A percentile compares a stretch with the other conserved stretches of the same genome.
phyloP scores from a whole-genome alignment of 1,140 invertebrate genomes.

The Caenorhabditis brenneri region DNA sequence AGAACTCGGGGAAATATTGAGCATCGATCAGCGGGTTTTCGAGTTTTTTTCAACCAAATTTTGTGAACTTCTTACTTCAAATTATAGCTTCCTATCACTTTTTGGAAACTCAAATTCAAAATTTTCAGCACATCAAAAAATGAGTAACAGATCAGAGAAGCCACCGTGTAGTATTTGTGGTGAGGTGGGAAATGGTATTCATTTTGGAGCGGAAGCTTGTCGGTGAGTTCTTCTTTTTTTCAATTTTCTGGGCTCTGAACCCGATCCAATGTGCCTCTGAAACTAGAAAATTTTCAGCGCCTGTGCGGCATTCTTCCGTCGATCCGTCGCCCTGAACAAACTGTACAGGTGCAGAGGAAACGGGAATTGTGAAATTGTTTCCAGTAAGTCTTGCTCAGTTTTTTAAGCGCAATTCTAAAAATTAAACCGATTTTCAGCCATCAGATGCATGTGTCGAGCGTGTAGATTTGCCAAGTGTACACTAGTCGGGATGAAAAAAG shows the following conservation, averaged over 20 bases:
- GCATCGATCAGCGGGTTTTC: too few species aligned
- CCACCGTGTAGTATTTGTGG: conserved; percentile 45
- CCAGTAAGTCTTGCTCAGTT: not conserved
- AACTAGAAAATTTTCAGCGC: conserved; percentile 9
- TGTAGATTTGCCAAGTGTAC: not conserved
- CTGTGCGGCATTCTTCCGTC: conserved; percentile 48
- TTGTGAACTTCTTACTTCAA: too few species aligned
- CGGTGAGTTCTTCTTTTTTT: not conserved
- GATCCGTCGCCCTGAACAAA: conserved; percentile 45
- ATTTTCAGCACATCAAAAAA: not conserved
- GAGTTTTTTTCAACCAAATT: too few species aligned
- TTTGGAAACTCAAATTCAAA: not conserved
- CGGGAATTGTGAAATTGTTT: conserved; percentile 38
- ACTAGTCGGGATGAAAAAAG: not conserved
- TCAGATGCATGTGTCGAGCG: conserved; percentile 8
- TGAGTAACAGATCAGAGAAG: not conserved
- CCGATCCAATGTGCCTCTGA: not conserved
- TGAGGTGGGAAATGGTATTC: conserved; percentile 44
- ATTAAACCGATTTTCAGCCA: not conserved
- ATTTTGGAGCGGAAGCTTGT: conserved; percentile 44
- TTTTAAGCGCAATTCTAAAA: not conserved
- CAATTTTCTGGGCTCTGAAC: not conserved
- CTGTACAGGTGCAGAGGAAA: conserved; percentile 25
- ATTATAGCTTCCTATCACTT: not conserved
- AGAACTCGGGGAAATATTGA: too few species aligned